Evolutionary conservation across 2,888 invertebrate species (phyloP), one percentile per base, ranked within the genome.

Genomic region (Leptura quadrifasciata): DNA sequence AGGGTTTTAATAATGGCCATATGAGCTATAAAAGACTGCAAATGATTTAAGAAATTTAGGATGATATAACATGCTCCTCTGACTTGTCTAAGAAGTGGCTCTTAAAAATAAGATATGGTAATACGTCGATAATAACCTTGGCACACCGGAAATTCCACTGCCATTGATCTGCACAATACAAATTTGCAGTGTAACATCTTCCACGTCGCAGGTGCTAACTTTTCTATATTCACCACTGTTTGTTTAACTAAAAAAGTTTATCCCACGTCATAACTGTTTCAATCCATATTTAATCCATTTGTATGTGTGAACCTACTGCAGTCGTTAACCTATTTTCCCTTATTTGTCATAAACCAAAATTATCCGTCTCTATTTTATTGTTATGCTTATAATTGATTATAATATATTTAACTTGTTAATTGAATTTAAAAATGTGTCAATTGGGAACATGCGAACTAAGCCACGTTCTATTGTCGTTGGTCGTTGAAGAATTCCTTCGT

Each of bases 1-100:
- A n/a, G 5, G 17, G n/a, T 79, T 5, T 24, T 24, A 24, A 24
- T 24, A 24, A 31, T 31, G 0, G 4, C 27, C 52, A 73, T 75
- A 4, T 15, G n/a, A 4, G 15, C 3, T 52, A 17, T 2, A 15
- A 4, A 52, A 52, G 52, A n/a, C 6, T n/a, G 52, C 9, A 52
- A 52, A 6, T 5, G 6, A 31, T 31, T 31, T 31, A 31, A 24
- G 24, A 24, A 31, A 0, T 31, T 6, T 31, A n/a, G n/a, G n/a
- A 31, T 31, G 27, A 2, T 47, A 15, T 52, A 52, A 52, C n/a
- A n/a, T 4, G 15, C 8, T 15, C 52, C 52, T 4, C 57, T 57
- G 20, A 57, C 8, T 57, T 20, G 27, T 8, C 24, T 31, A 31
- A n/a, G 27, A 31, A 31, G 27, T 6, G 27, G 27, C 9, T 58